phyloP scores from a whole-genome alignment of 2,797 vertebrate genomes.

The Diplodus sargus region DNA sequence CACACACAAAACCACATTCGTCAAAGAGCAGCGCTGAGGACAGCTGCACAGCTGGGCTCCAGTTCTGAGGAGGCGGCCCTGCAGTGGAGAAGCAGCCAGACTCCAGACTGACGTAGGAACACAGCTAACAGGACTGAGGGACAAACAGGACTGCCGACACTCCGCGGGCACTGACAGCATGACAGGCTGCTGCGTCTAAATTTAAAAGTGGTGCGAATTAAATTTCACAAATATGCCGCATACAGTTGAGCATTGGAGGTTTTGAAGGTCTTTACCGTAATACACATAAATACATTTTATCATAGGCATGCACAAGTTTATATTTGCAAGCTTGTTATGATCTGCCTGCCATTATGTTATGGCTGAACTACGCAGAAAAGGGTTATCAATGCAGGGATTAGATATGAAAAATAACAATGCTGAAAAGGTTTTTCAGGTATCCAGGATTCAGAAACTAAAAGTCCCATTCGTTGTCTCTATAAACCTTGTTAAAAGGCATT shows the following conservation, averaged over 20 bases:
- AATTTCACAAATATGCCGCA: slow-evolving; percentile 1
- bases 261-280: neutral
- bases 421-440: too few relatives aligned
- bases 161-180: slow-evolving; percentile 27
- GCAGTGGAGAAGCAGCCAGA: slow-evolving; percentile 41
- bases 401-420: too few relatives aligned
- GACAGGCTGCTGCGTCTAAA: slow-evolving; percentile 27
- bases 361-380: neutral
- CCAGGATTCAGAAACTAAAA: neutral
- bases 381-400: neutral
- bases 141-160: slow-evolving; percentile 28
- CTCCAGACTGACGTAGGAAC: slow-evolving; percentile 38
- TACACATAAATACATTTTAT: too few relatives aligned
- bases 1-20: slow-evolving; percentile 11
- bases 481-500: neutral
- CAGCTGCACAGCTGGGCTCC: slow-evolving; percentile 68
- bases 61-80: slow-evolving; percentile 42
- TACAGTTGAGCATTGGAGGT: neutral
- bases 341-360: neutral
- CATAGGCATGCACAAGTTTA: too few relatives aligned
- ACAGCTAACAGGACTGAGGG: slow-evolving; percentile 23
- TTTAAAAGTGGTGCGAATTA: slow-evolving; percentile 7
- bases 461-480: neutral
- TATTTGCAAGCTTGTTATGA: too few relatives aligned
- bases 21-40: slow-evolving; percentile 49